A percentile compares a stretch with the other conserved stretches of the same genome.
Evolutionary conservation across 1,140 invertebrate species (phyloP).

Genomic region (Drosophila gunungcola): DNA sequence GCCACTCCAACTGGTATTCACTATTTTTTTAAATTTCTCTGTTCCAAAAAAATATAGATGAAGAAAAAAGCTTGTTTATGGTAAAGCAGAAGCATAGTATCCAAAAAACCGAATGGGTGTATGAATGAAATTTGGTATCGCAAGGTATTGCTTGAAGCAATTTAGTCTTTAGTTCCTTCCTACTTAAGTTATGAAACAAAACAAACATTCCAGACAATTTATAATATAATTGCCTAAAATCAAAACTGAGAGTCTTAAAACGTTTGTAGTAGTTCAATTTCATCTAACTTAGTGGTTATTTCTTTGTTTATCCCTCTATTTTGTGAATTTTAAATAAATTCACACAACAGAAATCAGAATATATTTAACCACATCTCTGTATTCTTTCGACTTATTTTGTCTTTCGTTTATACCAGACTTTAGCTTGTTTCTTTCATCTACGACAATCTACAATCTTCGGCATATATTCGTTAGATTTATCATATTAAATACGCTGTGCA

Average conservation of each 20-base stretch:
- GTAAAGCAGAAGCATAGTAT: background rate
- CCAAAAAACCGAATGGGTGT: background rate
- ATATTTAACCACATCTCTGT: background rate
- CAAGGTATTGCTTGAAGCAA: too few relatives aligned
- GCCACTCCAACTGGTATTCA: background rate
- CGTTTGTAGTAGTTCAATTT: too few relatives aligned
- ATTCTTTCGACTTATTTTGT: background rate
- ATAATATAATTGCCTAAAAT: too few relatives aligned
- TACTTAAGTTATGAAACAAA: too few relatives aligned
- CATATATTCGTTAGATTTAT: constrained; percentile 24
- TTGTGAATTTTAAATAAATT: background rate
- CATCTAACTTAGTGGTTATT: too few relatives aligned
- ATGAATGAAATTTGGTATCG: background rate
- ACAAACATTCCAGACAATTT: too few relatives aligned
- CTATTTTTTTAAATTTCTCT: constrained; percentile 8
- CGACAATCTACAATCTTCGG: constrained; percentile 14
- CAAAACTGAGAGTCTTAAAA: too few relatives aligned
- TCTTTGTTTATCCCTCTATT: background rate
- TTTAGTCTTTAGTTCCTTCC: too few relatives aligned
- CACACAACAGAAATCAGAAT: background rate
- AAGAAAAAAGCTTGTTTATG: background rate
- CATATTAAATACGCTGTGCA: constrained; percentile 48
- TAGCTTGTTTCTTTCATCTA: constrained; percentile 45
- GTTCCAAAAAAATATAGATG: background rate
- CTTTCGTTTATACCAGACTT: constrained; percentile 7